Conservation (phyloP, 1,140 invertebrate species). For the Mizuhopecten yessoensis region DNA sequence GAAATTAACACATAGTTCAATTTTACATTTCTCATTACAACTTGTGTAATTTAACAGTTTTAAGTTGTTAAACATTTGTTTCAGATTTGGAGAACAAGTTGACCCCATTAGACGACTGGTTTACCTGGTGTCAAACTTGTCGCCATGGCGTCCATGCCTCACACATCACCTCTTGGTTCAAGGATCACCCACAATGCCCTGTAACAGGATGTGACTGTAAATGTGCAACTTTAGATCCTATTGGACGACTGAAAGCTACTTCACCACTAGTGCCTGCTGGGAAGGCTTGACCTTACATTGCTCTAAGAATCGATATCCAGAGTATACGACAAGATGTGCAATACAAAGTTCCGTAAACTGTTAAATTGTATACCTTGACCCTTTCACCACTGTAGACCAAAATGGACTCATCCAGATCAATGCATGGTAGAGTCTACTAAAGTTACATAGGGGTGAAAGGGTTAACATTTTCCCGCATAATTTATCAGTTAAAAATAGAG, state of each 20-base stretch:
- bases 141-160: conserved; percentile 96
- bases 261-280: conserved; percentile 18
- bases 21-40: too few relatives aligned
- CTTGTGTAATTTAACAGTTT: too few relatives aligned
- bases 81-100: conserved; percentile 75
- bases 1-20: too few relatives aligned
- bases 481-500: too few relatives aligned
- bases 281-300: conserved; percentile 31
- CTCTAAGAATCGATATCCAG: background rate
- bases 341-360: background rate
- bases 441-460: too few relatives aligned
- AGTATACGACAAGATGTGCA: background rate
- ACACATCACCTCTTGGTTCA: conserved; percentile 96
- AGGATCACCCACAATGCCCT: conserved; percentile 94
- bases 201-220: conserved; percentile 96
- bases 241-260: conserved; percentile 55
- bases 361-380: too few relatives aligned
- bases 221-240: conserved; percentile 92
- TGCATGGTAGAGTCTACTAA: too few relatives aligned
- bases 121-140: conserved; percentile 98
- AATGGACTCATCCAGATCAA: too few relatives aligned
- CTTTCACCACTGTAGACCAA: too few relatives aligned
- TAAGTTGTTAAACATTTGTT: conserved; percentile 42
- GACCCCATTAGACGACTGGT: conserved; percentile 88
- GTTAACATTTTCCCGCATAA: too few relatives aligned